Conservation (phyloP, 2,888 invertebrate genomes). For the Gonocerus acuteangulatus region DNA sequence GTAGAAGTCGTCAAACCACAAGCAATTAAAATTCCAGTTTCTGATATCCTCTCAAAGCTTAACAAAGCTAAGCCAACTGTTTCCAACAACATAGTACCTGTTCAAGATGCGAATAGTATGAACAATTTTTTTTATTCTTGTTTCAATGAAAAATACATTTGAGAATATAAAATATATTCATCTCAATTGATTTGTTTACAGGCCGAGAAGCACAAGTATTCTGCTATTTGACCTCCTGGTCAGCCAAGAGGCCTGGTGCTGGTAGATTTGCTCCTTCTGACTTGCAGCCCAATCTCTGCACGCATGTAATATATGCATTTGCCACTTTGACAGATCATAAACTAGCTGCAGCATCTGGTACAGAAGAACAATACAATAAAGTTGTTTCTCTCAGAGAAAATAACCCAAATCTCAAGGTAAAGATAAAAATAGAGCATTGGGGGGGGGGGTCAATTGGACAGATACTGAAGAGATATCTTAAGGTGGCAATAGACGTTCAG, state of each 20-base stretch:
- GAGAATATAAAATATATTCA: neutral
- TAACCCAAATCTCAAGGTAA: constrained; percentile 77
- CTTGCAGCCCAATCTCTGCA: constrained; percentile 81
- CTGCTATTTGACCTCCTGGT: constrained; percentile 96
- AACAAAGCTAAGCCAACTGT: constrained; percentile 53
- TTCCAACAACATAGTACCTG: constrained; percentile 43
- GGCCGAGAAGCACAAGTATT: constrained; percentile 79
- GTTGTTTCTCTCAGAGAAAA: constrained; percentile 77
- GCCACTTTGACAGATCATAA: constrained; percentile 82
- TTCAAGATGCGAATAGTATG: constrained; percentile 39
- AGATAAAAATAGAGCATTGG: neutral
- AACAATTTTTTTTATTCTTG: neutral
- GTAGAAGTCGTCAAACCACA: constrained; percentile 24
- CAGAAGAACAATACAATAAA: constrained; percentile 73
- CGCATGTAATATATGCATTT: constrained; percentile 91
- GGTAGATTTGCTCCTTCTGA: constrained; percentile 86
- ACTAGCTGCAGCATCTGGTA: constrained; percentile 68
- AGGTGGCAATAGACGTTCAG: no score
- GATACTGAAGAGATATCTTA: neutral
- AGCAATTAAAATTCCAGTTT: constrained; percentile 64
- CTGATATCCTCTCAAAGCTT: constrained; percentile 57
- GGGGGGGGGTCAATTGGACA: neutral
- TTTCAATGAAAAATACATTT: neutral
- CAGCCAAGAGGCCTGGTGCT: constrained; percentile 78
- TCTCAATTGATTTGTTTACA: constrained; percentile 43